A percentile compares a stretch with the other conserved stretches of the same genome.
Evolutionary conservation across 2,888 invertebrate species (phyloP).

Genomic region (Lasioglossum leucozonium): DNA sequence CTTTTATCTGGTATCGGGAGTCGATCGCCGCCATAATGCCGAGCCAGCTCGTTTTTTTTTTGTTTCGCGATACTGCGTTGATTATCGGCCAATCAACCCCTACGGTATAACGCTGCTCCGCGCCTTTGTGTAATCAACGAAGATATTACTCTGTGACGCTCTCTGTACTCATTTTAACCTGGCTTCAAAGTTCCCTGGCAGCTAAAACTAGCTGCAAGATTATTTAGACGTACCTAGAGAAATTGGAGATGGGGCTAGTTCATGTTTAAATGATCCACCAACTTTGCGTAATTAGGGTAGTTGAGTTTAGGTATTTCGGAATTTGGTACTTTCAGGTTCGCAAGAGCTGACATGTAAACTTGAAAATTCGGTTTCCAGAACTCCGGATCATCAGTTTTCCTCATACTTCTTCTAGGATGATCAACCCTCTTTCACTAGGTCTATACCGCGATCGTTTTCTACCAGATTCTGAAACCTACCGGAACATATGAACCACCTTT

Average conservation of each 20-base stretch:
- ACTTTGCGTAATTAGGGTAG: neutral
- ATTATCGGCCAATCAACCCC: slow-evolving; percentile 2
- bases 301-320: neutral
- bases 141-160: neutral
- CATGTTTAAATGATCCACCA: neutral
- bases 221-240: neutral
- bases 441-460: too few species aligned
- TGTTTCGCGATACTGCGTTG: neutral
- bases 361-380: neutral
- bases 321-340: neutral
- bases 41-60: neutral
- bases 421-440: too few species aligned
- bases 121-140: slow-evolving; percentile 1
- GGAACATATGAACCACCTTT: too few species aligned
- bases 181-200: neutral
- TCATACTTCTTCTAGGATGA: too few species aligned
- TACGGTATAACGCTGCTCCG: neutral
- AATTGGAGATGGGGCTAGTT: neutral
- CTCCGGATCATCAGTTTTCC: neutral
- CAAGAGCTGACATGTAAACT: neutral
- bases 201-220: neutral
- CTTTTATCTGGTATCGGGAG: slow-evolving; percentile 28
- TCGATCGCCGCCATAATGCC: slow-evolving; percentile 9
- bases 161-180: neutral
- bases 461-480: too few species aligned